Percentiles rank a stretch among this genome's conserved stretches.
phyloP scores from a whole-genome alignment of 2,888 invertebrate species.

The Temnothorax ravouxi region DNA sequence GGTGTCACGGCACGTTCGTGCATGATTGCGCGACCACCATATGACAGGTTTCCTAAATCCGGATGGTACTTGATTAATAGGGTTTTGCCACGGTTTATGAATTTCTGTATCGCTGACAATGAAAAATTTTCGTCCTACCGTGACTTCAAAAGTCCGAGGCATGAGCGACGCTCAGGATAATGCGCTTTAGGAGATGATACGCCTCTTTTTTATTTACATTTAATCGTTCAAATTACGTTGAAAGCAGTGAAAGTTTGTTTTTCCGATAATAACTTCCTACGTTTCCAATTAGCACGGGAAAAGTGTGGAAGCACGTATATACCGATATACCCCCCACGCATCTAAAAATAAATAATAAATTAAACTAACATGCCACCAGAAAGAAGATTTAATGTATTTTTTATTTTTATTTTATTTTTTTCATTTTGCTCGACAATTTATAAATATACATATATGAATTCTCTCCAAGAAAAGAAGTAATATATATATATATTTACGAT shows the following conservation, averaged over 20 bases:
- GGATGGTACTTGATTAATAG: conserved; percentile 25
- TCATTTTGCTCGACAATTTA: not conserved
- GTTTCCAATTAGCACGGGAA: not conserved
- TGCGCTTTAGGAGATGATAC: not conserved
- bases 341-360: not conserved
- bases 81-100: not conserved
- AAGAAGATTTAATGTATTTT: not conserved
- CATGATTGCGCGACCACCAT: conserved; percentile 7
- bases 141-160: not conserved
- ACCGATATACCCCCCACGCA: not conserved
- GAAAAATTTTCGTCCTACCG: not conserved
- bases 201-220: not conserved
- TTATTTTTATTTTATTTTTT: not conserved
- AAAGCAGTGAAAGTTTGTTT: not conserved
- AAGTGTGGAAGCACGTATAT: not conserved
- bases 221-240: not conserved
- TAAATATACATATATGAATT: not conserved
- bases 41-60: not conserved
- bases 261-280: not conserved
- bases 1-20: not conserved
- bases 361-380: not conserved
- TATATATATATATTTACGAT: not conserved
- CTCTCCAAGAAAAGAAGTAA: not conserved
- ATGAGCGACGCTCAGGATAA: not conserved
- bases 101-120: not conserved